These are phyloP conservation scores for Parazoanthus swiftii DNA, from an alignment of 92 coral and sea anemone genomes.

Conservation along the genomic window DNA sequence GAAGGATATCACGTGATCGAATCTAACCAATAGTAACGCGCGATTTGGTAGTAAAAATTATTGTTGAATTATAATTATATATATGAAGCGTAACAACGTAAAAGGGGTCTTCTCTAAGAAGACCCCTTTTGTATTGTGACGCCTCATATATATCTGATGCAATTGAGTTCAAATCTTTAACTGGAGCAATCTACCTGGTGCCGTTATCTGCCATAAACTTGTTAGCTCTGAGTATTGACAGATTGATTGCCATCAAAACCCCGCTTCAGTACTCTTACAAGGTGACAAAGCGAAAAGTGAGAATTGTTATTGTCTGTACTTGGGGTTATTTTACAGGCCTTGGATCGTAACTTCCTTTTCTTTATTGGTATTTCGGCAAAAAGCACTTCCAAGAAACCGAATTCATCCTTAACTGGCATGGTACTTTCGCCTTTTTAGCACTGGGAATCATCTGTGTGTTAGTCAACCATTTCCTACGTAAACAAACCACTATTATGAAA, in stretches of 20 bases:
- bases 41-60: too few species aligned
- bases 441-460: neutral
- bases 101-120: too few species aligned
- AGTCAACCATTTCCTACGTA: neutral
- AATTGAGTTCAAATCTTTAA: neutral
- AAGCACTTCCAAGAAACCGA: neutral
- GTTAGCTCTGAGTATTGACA: neutral
- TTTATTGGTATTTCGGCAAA: neutral
- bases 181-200: neutral
- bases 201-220: neutral
- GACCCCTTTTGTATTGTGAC: too few species aligned
- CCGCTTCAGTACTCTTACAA: neutral
- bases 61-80: too few species aligned
- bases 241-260: neutral
- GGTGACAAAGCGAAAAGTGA: neutral
- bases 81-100: too few species aligned
- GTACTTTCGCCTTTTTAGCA: neutral
- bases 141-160: neutral
- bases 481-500: neutral
- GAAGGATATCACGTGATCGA: too few species aligned
- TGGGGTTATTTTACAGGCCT: neutral
- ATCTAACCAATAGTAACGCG: too few species aligned
- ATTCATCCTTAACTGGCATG: neutral
- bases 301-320: neutral
- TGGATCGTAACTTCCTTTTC: neutral